These are phyloP conservation scores for Neoitamus cyanurus DNA, from an alignment of 2,888 invertebrate species.

Conservation along the genomic window DNA sequence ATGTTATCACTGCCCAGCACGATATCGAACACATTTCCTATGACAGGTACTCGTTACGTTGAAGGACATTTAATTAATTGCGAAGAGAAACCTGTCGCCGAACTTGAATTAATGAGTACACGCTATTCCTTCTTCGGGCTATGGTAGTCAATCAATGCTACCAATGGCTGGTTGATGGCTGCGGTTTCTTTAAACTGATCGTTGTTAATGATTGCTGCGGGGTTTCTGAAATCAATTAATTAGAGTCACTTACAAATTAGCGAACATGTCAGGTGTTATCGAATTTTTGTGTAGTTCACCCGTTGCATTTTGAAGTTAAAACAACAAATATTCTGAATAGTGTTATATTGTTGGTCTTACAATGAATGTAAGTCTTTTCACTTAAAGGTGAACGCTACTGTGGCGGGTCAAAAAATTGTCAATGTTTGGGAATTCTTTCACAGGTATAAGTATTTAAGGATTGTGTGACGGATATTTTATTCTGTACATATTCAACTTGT, in stretches of 20 bases:
- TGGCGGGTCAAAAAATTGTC: no score
- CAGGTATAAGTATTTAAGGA: no score
- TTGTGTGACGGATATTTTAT: no score
- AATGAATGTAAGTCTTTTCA: no score
- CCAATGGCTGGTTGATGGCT: not conserved
- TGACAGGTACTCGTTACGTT: slow-evolving; percentile 17
- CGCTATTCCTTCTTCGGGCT: not conserved
- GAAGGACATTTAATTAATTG: slow-evolving; percentile 22
- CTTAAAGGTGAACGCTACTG: no score
- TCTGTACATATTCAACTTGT: no score
- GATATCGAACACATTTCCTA: slow-evolving; percentile 29
- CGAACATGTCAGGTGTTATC: not conserved
- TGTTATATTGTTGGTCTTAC: no score
- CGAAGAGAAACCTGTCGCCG: not conserved
- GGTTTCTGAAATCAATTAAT: not conserved
- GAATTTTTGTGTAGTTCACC: not conserved
- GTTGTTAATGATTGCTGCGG: not conserved
- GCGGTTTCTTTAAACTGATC: not conserved
- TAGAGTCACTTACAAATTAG: not conserved
- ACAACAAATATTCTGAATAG: no score
- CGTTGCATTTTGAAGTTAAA: no score
- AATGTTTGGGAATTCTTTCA: no score
- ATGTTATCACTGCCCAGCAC: slow-evolving; percentile 37
- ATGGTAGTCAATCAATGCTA: not conserved
- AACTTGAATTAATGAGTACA: not conserved